A percentile compares a stretch with the other conserved stretches of the same genome.
Evolutionary conservation across 2,797 vertebrate species (phyloP).

Genomic region (Alauda arvensis): DNA sequence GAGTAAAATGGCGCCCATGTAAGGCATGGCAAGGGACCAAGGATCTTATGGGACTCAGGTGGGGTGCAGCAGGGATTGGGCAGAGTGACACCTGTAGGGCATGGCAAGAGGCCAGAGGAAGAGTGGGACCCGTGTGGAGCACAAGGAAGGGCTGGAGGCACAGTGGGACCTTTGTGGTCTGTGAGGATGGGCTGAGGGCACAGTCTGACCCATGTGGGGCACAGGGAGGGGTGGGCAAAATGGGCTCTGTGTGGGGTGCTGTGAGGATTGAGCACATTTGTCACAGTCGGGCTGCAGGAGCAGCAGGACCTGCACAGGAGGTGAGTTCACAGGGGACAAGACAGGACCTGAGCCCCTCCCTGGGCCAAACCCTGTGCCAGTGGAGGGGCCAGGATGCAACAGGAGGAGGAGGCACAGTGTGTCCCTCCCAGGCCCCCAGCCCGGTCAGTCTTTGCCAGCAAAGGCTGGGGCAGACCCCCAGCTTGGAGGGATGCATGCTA

Average conservation of each 20-base stretch:
- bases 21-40: not conserved
- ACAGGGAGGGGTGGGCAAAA: not conserved
- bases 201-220: not conserved
- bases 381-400: not conserved
- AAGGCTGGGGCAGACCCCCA: not conserved
- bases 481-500: accelerated
- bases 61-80: too few relatives aligned
- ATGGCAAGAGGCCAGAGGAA: not conserved
- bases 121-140: not conserved
- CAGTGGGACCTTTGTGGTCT: accelerated
- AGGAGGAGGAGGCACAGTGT: accelerated
- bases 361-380: not conserved
- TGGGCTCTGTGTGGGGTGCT: accelerated
- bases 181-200: too few relatives aligned
- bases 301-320: not conserved
- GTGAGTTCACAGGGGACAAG: not conserved
- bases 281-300: accelerated
- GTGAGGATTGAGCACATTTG: not conserved
- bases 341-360: not conserved
- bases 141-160: not conserved
- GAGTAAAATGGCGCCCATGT: accelerated
- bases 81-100: not conserved
- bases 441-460: accelerated
- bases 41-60: not conserved
- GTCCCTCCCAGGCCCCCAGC: not conserved